These are phyloP conservation scores for Nothura maculosa DNA, from an alignment of 2,797 vertebrate genomes.

Conservation along the genomic window DNA sequence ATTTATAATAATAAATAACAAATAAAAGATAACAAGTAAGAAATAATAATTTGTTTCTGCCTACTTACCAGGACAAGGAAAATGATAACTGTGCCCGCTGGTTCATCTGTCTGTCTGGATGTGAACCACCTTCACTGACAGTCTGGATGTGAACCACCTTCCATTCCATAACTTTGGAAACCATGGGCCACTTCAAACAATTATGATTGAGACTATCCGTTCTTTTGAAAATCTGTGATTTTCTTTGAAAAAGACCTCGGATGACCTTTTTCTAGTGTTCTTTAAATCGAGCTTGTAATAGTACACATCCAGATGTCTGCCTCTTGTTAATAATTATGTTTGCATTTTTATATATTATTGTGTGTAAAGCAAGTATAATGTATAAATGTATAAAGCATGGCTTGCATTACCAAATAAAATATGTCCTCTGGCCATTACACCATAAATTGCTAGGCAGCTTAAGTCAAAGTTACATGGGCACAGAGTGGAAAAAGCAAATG, in stretches of 20 bases:
- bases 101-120: not conserved
- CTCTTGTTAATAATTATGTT: not conserved
- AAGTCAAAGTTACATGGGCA: not conserved
- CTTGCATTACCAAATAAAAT: not conserved
- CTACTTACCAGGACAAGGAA: rapidly evolving
- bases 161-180: not conserved
- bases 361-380: not conserved
- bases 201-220: rapidly evolving
- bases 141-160: not conserved
- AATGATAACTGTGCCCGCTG: not conserved
- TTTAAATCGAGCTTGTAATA: not conserved
- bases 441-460: not conserved
- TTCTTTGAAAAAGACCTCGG: not conserved
- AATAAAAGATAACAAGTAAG: too few species aligned
- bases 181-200: not conserved
- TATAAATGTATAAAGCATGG: not conserved
- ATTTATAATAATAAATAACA: too few species aligned
- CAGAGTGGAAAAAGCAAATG: not conserved
- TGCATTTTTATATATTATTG: not conserved
- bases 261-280: not conserved
- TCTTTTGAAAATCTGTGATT: not conserved
- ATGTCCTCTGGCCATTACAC: not conserved
- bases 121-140: rapidly evolving
- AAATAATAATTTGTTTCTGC: not conserved
- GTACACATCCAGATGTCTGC: not conserved